Percentiles rank a stretch among this genome's conserved stretches.
Conservation (phyloP, 2,888 invertebrate species). For the Cyrtodaria siliqua region DNA sequence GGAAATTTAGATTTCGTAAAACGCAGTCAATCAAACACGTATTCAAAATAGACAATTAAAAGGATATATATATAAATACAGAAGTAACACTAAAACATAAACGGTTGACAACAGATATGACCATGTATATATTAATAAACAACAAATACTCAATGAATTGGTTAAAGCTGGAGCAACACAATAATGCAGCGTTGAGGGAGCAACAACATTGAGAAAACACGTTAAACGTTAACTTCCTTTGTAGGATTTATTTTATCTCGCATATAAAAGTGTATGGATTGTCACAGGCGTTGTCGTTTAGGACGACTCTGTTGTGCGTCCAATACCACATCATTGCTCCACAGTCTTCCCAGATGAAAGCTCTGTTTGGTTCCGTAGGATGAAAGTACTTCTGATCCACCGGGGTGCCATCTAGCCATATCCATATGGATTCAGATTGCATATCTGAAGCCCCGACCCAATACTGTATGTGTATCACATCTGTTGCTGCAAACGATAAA, state of each 20-base stretch:
- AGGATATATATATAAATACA: no score
- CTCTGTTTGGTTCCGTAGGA: conserved; percentile 16
- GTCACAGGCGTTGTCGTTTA: conserved; percentile 30
- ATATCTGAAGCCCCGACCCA: conserved; percentile 41
- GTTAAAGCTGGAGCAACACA: no score
- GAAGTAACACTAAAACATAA: no score
- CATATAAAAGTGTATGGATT: conserved; percentile 27
- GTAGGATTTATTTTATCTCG: conserved; percentile 29
- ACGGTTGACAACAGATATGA: no score
- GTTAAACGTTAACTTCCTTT: no score
- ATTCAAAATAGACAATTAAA: no score
- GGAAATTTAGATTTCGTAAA: no score
- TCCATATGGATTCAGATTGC: conserved; percentile 15
- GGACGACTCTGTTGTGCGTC: neutral
- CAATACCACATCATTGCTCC: conserved; percentile 14
- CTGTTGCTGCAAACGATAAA: neutral
- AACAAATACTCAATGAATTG: no score
- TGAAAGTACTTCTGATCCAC: conserved; percentile 24
- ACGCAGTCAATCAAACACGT: no score
- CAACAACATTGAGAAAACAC: no score
- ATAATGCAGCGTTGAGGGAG: no score
- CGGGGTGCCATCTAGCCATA: conserved; percentile 25
- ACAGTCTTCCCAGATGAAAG: conserved; percentile 21
- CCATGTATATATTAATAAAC: no score
- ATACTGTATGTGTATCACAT: conserved; percentile 2